Percentiles rank a stretch among this genome's conserved stretches.
phyloP scores from a whole-genome alignment of 2,888 invertebrate species.

The Hemicrepidius hirtus region DNA sequence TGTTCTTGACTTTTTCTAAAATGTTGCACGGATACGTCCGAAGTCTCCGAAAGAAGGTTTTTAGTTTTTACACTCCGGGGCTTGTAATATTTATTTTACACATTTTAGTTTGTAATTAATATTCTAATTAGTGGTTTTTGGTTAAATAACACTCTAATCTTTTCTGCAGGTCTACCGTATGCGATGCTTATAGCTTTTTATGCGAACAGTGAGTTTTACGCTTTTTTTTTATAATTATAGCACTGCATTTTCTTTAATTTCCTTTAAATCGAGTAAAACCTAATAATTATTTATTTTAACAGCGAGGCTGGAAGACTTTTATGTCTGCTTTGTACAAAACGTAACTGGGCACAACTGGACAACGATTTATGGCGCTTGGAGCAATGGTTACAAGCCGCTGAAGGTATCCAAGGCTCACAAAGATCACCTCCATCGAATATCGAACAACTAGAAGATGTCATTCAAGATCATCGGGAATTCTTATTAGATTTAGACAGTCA shows the following conservation, averaged over 20 bases:
- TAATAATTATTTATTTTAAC: constrained; percentile 57
- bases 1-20: no score
- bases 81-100: no score
- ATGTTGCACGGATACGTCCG: no score
- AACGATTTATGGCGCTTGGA: constrained; percentile 93
- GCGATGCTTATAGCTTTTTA: constrained; percentile 76
- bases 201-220: constrained; percentile 78
- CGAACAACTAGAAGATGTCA: constrained; percentile 88
- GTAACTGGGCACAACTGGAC: constrained; percentile 92
- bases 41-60: no score
- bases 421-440: constrained; percentile 81
- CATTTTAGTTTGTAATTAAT: constrained; percentile 24
- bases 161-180: constrained; percentile 74
- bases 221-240: no score
- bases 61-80: no score
- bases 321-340: constrained; percentile 90
- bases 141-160: constrained; percentile 55
- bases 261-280: no score
- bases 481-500: constrained; percentile 92
- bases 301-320: constrained; percentile 86
- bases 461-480: constrained; percentile 84
- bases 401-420: constrained; percentile 84
- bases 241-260: no score
- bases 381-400: constrained; percentile 92
- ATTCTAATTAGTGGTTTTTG: constrained; percentile 37